A percentile compares a stretch with the other conserved stretches of the same genome.
phyloP scores from a whole-genome alignment of 1,140 invertebrate genomes.

The Euwallacea fornicatus region DNA sequence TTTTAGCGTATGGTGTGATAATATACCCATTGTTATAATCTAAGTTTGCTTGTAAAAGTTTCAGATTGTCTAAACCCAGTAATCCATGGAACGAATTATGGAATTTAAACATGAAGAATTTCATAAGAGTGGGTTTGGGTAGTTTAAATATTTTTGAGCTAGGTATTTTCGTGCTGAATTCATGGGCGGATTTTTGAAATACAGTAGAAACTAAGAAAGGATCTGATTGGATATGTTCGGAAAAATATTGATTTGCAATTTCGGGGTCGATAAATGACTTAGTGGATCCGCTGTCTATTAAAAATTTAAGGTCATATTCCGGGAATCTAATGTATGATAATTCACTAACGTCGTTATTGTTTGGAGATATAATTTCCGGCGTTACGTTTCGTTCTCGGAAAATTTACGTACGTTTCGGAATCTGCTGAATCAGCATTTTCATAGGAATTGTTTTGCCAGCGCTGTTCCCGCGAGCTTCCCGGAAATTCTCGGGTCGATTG shows the following conservation, averaged over 20 bases:
- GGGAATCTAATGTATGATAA: too few species aligned
- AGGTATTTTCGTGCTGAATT: slow-evolving; percentile 15
- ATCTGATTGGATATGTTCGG: slow-evolving; percentile 6
- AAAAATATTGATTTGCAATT: slow-evolving; percentile 11
- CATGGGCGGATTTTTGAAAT: slow-evolving; percentile 16
- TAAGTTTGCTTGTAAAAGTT: too few species aligned
- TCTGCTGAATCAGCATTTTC: not conserved
- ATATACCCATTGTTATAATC: too few species aligned
- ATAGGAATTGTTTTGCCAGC: not conserved
- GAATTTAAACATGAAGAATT: too few species aligned
- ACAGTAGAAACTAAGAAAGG: slow-evolving; percentile 16
- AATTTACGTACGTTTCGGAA: not conserved
- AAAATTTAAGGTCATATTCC: slow-evolving; percentile 21
- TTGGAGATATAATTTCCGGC: slow-evolving; percentile 8
- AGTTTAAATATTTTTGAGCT: slow-evolving; percentile 24
- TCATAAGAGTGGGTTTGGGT: too few species aligned
- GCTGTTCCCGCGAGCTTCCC: not conserved
- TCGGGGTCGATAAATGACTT: slow-evolving; percentile 23
- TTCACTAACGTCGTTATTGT: too few species aligned
- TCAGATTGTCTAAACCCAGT: too few species aligned
- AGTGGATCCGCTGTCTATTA: slow-evolving; percentile 24
- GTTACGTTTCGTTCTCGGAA: not conserved
- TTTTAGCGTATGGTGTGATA: too few species aligned
- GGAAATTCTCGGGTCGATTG: not conserved
- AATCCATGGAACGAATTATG: too few species aligned